Percentiles rank a stretch among this genome's conserved stretches.
Conservation (phyloP, 1,140 invertebrate genomes). For the Zaprionus tsacasi region DNA sequence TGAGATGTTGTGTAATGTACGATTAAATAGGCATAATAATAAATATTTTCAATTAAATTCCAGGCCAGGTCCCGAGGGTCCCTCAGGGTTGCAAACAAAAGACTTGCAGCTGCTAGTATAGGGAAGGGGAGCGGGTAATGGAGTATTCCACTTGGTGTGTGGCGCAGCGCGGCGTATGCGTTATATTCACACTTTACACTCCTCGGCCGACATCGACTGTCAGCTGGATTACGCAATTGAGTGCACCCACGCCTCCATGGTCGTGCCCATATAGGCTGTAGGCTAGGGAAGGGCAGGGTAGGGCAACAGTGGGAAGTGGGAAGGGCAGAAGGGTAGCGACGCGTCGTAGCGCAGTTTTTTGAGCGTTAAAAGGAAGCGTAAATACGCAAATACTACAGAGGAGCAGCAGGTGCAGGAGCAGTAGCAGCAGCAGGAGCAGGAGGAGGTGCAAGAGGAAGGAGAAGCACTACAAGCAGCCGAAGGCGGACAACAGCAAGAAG, state of each 20-base stretch:
- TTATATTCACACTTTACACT: conserved; percentile 33
- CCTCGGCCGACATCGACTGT: conserved; percentile 13
- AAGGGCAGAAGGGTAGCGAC: neutral
- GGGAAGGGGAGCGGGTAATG: neutral
- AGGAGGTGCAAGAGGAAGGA: neutral
- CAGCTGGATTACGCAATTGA: conserved; percentile 54
- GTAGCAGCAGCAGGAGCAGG: neutral
- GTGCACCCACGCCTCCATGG: conserved; percentile 20
- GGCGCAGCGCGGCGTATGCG: conserved; percentile 33
- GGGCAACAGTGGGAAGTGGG: neutral
- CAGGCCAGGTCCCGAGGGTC: neutral
- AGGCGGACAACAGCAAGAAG: neutral
- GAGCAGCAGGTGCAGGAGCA: neutral
- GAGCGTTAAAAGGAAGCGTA: conserved; percentile 62
- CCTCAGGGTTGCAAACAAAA: neutral
- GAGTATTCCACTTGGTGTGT: neutral
- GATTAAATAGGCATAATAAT: conserved; percentile 65
- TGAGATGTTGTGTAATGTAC: neutral
- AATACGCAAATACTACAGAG: conserved; percentile 66
- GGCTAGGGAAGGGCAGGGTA: too few relatives aligned
- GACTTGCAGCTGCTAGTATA: neutral
- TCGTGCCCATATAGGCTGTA: conserved; percentile 19
- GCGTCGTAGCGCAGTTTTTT: conserved; percentile 20
- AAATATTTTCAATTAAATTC: conserved; percentile 76
- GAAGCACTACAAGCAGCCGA: neutral